Conservation (phyloP, 2,113 vertebrate species). For the Erythrocercus mccallii region DNA sequence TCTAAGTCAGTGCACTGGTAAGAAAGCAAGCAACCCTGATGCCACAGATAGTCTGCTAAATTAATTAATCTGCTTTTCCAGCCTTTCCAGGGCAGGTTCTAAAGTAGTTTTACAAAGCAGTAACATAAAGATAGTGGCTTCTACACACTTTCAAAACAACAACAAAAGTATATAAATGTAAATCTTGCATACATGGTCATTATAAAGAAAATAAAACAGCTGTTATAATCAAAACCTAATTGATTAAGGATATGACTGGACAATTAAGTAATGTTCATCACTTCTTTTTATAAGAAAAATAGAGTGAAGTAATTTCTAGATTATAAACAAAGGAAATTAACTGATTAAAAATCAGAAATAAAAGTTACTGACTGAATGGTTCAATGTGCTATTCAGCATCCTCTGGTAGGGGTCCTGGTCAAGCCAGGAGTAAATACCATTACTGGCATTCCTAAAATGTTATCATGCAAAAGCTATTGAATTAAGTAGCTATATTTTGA, state of each 20-base stretch:
- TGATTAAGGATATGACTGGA: neutral
- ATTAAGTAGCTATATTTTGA: neutral
- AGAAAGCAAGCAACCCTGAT: neutral
- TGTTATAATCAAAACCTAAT: neutral
- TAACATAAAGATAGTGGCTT: neutral
- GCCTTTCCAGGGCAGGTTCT: neutral
- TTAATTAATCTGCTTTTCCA: neutral
- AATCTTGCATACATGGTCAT: neutral
- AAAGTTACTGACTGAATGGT: neutral
- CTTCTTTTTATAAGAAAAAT: neutral
- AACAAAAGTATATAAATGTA: neutral
- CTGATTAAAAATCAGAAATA: neutral
- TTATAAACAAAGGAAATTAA: neutral
- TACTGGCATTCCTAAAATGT: neutral
- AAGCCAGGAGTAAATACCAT: neutral
- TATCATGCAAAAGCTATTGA: neutral
- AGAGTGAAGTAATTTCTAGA: neutral
- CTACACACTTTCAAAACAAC: neutral
- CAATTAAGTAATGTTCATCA: neutral
- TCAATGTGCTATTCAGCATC: neutral
- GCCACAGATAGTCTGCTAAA: neutral
- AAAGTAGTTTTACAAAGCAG: neutral
- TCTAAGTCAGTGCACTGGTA: neutral
- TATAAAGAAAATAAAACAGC: neutral
- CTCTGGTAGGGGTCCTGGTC: neutral